Base-by-base conservation (phyloP, 1,140 invertebrate species). In the Triops longicaudatus region DNA sequence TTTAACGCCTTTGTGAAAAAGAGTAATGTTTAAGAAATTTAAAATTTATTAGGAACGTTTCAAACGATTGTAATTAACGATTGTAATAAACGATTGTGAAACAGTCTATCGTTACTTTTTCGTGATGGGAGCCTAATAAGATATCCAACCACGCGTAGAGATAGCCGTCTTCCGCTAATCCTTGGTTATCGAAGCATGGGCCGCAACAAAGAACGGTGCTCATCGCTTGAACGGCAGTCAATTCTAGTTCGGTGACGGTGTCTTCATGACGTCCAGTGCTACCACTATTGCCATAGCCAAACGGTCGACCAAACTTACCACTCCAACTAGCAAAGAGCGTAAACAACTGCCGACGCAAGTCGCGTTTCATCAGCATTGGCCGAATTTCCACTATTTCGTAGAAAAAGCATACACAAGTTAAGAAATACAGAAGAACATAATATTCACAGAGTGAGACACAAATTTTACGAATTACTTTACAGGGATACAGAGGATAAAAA, bases 81-180 rank as follows among this genome's bases (percentile, higher is more conserved):
- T 37, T 37, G 31, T 37, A 37, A 7, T 2, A 37, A 4, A n/a
- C n/a, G n/a, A 37, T 37, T 63, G 5, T 0, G 14, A 63, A 63
- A n/a, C 14, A 63, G 6, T 7, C 5, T n/a, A 17, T 63, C 17
- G 27, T 26, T 73, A 95, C 94, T 87, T 94, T 95, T 82, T 94
- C 91, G 81, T 98, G 93, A 81, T 90, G 89, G 44, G 94, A 96
- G 41, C 91, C 91, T 0, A 99, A 84, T 78, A 99, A 87, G 79
- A 92, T 88, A 83, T 97, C 94, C 50, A 99, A 85, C 96, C 97
- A 99, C 72, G 91, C 88, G 84, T 98, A 99, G 43, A 98, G 89
- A 79, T 87, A 85, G 0, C 92, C 90, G 78, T 97, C 96, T 83
- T 99, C 97, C 81, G 94, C 92, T 0, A 94, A 89, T 43, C 90